Evolutionary conservation across 2,797 vertebrate genomes (phyloP), one percentile per base, ranked within the genome.

Genomic region (Macroramphosus scolopax): DNA sequence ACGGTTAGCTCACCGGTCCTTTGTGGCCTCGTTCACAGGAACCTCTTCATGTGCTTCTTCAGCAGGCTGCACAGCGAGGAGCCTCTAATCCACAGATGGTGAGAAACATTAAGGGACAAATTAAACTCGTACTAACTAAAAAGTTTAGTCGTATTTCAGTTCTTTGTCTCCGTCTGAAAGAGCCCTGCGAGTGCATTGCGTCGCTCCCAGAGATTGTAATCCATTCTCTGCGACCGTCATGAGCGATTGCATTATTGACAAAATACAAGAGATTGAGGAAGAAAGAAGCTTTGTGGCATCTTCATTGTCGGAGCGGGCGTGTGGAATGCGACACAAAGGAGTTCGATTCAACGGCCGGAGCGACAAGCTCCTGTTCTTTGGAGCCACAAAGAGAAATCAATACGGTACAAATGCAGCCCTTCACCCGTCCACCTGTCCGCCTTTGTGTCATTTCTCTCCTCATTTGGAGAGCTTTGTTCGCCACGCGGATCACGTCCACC

Each of bases 21-120:
- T 67, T 68, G 68, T 70, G 80, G 65, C 63, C 67, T 63, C 43
- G 75, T 71, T 51, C 59, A 54, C 62, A 12, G 59, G 41, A 49
- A 51, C 44, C 70, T 82, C 74, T 78, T 80, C 75, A 72, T 78
- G n/a, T n/a, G n/a, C n/a, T n/a, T n/a, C n/a, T n/a, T n/a, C n/a
- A n/a, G n/a, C n/a, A n/a, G n/a, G n/a, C n/a, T n/a, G n/a, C n/a
- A n/a, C n/a, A n/a, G n/a, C n/a, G n/a, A n/a, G n/a, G n/a, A n/a
- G n/a, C n/a, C n/a, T n/a, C n/a, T n/a, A n/a, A n/a, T n/a, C n/a
- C n/a, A n/a, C n/a, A n/a, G n/a, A n/a, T n/a, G n/a, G n/a, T n/a
- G n/a, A n/a, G n/a, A n/a, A n/a, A n/a, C n/a, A n/a, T n/a, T n/a
- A n/a, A n/a, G n/a, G n/a, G n/a, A n/a, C n/a, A n/a, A n/a, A n/a